A percentile compares a stretch with the other conserved stretches of the same genome.
Evolutionary conservation across 2,888 invertebrate species (phyloP).

Genomic region (Stenurella melanura): DNA sequence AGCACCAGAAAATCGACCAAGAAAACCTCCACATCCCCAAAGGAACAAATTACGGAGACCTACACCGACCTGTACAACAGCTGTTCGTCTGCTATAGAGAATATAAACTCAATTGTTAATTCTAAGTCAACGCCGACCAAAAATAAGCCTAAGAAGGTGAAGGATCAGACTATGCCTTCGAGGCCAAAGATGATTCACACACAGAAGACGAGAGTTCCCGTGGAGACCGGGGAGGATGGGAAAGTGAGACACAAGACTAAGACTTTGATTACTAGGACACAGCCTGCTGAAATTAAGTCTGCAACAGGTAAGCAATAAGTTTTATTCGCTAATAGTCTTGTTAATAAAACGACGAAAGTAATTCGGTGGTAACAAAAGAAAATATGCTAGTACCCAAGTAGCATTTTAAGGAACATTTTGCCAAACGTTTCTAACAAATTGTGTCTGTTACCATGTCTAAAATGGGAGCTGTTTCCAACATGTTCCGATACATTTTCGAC

Average conservation of each 20-base stretch:
- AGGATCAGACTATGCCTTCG: conserved; percentile 70
- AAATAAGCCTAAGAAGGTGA: conserved; percentile 58
- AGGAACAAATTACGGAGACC: conserved; percentile 64
- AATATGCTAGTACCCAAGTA: no score
- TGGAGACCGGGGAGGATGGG: conserved; percentile 75
- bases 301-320: conserved; percentile 63
- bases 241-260: conserved; percentile 76
- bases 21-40: conserved; percentile 69
- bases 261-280: conserved; percentile 76
- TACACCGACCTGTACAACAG: conserved; percentile 74
- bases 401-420: no score
- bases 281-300: conserved; percentile 74
- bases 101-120: conserved; percentile 73
- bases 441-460: no score
- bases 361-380: no score
- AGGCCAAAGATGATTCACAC: conserved; percentile 88
- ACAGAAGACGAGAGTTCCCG: conserved; percentile 77
- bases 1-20: conserved; percentile 67
- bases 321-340: not conserved
- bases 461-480: no score
- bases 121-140: conserved; percentile 69
- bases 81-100: conserved; percentile 74
- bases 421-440: no score
- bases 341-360: no score
- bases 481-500: no score